Percentiles rank a stretch among this genome's conserved stretches.
Evolutionary conservation across 1,140 invertebrate species (phyloP).

Genomic region (Eriocheir sinensis): DNA sequence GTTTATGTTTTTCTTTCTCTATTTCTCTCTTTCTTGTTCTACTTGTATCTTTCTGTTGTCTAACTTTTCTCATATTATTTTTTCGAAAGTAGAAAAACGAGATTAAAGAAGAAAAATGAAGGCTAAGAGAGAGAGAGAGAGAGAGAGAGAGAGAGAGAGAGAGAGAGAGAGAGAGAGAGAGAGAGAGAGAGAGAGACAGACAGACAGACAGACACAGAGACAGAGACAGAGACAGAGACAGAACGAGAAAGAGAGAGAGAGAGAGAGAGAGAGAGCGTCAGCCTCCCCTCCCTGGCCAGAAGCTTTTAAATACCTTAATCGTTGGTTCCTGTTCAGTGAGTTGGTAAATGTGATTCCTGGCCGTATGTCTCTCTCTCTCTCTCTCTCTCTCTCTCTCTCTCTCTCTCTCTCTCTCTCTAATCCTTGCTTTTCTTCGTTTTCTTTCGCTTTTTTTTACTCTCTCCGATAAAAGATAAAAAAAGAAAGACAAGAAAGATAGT

Average conservation of each 20-base stretch:
- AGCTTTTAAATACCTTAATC: conserved; percentile 67
- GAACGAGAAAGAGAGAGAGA: conserved; percentile 7
- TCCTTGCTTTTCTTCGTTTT: neutral
- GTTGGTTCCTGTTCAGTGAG: conserved; percentile 50
- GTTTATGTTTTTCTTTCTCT: neutral
- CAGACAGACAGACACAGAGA: neutral
- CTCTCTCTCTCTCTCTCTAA: conserved; percentile 41
- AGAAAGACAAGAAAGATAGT: too few species aligned
- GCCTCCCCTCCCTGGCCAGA: conserved; percentile 39
- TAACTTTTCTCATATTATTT: neutral
- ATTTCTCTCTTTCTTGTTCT: neutral
- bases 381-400: neutral
- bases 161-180: conserved; percentile 50
- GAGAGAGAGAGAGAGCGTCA: conserved; percentile 32
- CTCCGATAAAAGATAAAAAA: too few species aligned
- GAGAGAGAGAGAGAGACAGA: conserved; percentile 12
- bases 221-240: neutral
- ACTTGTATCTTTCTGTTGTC: too few species aligned
- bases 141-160: conserved; percentile 47
- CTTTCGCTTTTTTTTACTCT: too few species aligned
- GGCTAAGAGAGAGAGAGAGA: neutral
- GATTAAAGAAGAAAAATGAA: neutral
- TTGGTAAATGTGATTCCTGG: conserved; percentile 62
- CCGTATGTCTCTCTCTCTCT: conserved; percentile 29
- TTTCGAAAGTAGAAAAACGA: neutral